Evolutionary conservation across 2,113 vertebrate genomes (phyloP), one percentile per base, ranked within the genome.

Genomic region (Ctenodactylus gundi): DNA sequence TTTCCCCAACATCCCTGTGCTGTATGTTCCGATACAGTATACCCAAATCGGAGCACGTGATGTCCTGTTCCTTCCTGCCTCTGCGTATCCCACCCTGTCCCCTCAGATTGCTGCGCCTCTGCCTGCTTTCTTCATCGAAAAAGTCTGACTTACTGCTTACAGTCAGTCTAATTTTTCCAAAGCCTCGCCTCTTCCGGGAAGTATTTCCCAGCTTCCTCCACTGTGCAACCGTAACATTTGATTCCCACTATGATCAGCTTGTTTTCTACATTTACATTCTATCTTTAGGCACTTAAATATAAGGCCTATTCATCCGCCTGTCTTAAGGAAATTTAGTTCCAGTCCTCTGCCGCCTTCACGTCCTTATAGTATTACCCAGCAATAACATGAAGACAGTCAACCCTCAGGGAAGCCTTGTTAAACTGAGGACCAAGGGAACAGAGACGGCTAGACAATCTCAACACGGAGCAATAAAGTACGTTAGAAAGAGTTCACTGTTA

Each of bases 271-370:
- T 72, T 70, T 67, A 25, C 27, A 25, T 82, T 46, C 20, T 49
- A n/a, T 82, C 81, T 96, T 90, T 86, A 62, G 36, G 53, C 14
- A 58, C 41, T 77, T 80, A 7, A 90, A 55, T 77, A 51, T 41
- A n/a, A n/a, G 46, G 34, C 29, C 36, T 65, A 11, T 46, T 60
- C 29, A 4, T 70, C 64, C 90, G 23, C 34, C 36, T 93, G 11
- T 87, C 88, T 90, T 65, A 87, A 88, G 72, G 53, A 90, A 73
- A 90, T 80, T 13, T 34, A 31, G 51, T 90, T 82, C 90, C n/a
- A 39, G 85, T 67, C 23, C 55, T 92, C 81, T 85, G 14, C 44
- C 25, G 13, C 17, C 41, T 68, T 21, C 1, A 49, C 23, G 34
- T n/a, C 84, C 93, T 76, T 86, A 46, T 4, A 51, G 0, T 23